These are phyloP conservation scores for Calameuta pallipes DNA, from an alignment of 2,888 invertebrate genomes.

Conservation along the genomic window DNA sequence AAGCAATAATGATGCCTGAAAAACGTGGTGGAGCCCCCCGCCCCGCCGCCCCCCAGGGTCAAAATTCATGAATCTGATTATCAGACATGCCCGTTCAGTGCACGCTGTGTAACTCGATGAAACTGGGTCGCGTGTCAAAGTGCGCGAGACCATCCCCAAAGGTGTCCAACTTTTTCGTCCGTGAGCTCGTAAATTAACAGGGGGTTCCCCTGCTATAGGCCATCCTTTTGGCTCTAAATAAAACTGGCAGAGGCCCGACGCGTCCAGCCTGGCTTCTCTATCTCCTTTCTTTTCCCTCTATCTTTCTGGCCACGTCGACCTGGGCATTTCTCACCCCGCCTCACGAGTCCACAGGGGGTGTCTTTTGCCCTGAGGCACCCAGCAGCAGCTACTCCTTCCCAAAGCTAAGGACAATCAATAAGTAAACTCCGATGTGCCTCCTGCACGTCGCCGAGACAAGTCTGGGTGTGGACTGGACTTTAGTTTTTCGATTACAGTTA, in stretches of 20 bases:
- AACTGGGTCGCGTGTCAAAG: conserved; percentile 64
- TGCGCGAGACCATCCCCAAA: conserved; percentile 55
- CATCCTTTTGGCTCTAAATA: conserved; percentile 60
- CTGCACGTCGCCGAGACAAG: not conserved
- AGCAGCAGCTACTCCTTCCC: not conserved
- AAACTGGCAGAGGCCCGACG: conserved; percentile 58
- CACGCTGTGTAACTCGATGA: conserved; percentile 49
- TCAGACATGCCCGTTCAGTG: not conserved
- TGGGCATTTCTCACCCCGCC: conserved; percentile 2
- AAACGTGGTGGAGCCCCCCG: not conserved
- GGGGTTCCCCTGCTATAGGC: conserved; percentile 18
- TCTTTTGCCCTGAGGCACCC: not conserved
- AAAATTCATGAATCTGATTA: not conserved
- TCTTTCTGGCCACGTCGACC: conserved; percentile 15
- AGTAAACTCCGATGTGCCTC: conserved; percentile 21
- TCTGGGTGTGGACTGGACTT: not conserved
- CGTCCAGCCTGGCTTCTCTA: conserved; percentile 24
- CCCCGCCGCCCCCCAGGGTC: not conserved
- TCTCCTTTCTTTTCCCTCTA: not conserved
- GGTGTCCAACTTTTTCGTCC: conserved; percentile 58
- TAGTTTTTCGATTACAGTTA: not conserved
- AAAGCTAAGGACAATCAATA: conserved; percentile 53
- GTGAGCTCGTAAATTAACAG: conserved; percentile 62
- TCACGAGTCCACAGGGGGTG: not conserved
- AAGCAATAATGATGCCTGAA: not conserved